phyloP scores from a whole-genome alignment of 64 coral and sea anemone genomes.

The Hydrozoanthus tunicans region DNA sequence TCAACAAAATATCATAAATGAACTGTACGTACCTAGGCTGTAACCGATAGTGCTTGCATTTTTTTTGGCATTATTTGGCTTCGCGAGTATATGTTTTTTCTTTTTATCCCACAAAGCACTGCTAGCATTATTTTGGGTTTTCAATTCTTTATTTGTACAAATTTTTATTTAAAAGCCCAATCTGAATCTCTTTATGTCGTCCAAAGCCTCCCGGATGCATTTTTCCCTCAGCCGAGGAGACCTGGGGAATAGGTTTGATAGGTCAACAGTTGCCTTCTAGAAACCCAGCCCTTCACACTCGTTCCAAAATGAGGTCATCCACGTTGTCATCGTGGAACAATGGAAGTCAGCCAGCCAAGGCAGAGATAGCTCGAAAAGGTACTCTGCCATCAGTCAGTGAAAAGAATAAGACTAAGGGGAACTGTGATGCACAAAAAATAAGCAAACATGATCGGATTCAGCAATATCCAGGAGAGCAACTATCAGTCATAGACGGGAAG shows the following conservation, averaged over 20 bases:
- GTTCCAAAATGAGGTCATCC: constrained; percentile 63
- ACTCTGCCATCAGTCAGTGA: constrained; percentile 56
- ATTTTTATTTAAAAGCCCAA: constrained; percentile 49
- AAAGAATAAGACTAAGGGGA: constrained; percentile 58
- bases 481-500: constrained; percentile 39
- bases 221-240: constrained; percentile 4
- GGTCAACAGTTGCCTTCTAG: constrained; percentile 47
- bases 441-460: constrained; percentile 67
- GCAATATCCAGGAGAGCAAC: constrained; percentile 70
- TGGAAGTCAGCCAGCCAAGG: constrained; percentile 49
- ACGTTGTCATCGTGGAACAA: constrained; percentile 25
- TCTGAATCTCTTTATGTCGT: constrained; percentile 59
- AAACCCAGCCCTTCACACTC: constrained; percentile 64
- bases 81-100: constrained; percentile 40
- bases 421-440: constrained; percentile 53
- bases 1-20: no score
- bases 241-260: background rate
- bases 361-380: constrained; percentile 40
- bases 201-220: constrained; percentile 54
- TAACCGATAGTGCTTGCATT: constrained; percentile 53
- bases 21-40: no score
- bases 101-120: constrained; percentile 46
- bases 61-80: constrained; percentile 41
- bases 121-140: constrained; percentile 25
- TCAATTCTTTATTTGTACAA: constrained; percentile 51